phyloP scores from a whole-genome alignment of 1,140 invertebrate genomes.

The Brachionus koreanus region DNA sequence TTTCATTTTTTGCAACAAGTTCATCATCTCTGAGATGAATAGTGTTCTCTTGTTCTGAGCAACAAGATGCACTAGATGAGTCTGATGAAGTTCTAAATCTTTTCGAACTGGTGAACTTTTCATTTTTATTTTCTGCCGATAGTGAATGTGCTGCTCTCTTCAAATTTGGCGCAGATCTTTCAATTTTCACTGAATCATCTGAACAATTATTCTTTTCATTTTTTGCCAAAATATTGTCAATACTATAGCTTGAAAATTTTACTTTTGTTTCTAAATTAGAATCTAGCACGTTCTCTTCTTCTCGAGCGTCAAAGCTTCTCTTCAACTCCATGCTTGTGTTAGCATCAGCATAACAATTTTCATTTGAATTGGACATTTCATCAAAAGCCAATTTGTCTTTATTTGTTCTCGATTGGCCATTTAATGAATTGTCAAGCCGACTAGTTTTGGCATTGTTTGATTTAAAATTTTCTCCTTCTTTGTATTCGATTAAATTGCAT shows the following conservation, averaged over 20 bases:
- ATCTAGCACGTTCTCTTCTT: background rate
- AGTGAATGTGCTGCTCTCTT: background rate
- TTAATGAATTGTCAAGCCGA: too few species aligned
- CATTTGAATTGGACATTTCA: too few species aligned
- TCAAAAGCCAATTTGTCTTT: background rate
- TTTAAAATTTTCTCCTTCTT: background rate
- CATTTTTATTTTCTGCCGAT: background rate
- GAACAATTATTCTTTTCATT: background rate
- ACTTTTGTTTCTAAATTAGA: background rate
- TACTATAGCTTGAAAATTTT: slow-evolving; percentile 13
- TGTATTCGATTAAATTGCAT: background rate
- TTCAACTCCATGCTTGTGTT: background rate
- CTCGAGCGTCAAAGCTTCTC: background rate
- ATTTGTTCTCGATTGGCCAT: background rate
- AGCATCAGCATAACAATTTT: background rate
- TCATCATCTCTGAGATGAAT: too few species aligned
- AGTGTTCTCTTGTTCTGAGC: background rate
- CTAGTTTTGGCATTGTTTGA: too few species aligned
- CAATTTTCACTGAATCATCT: background rate
- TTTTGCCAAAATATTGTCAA: background rate
- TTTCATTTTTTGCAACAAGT: background rate
- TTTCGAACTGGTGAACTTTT: background rate
- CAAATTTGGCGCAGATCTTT: too few species aligned
- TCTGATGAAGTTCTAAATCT: background rate
- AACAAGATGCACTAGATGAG: background rate